Evolutionary conservation across 2,888 invertebrate species (phyloP).

Genomic region (Drosophila histrio): DNA sequence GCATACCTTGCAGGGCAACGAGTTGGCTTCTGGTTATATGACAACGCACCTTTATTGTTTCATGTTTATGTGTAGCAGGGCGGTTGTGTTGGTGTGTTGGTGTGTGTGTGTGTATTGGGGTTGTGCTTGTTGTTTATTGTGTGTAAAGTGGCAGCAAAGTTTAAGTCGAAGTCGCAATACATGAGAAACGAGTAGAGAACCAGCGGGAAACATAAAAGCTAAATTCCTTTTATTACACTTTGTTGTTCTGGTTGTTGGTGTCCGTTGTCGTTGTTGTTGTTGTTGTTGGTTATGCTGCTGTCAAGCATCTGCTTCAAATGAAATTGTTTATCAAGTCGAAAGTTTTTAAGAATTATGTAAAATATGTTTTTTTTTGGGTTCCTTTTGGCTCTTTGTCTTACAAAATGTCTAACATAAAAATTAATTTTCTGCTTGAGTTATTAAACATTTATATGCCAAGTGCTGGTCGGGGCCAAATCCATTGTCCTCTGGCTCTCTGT

Average conservation of each 20-base stretch:
- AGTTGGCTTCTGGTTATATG: constrained; percentile 45
- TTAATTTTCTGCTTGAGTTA: constrained; percentile 70
- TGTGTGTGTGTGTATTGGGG: not conserved
- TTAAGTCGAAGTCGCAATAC: constrained; percentile 36
- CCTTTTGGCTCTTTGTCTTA: constrained; percentile 31
- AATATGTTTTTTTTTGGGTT: constrained; percentile 69
- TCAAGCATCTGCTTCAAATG: constrained; percentile 69
- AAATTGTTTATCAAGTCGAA: constrained; percentile 77
- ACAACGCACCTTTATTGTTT: constrained; percentile 59
- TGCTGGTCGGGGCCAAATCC: constrained; percentile 2
- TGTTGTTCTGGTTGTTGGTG: constrained; percentile 34
- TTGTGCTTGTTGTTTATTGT: constrained; percentile 2
- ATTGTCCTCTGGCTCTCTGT: constrained; percentile 21
- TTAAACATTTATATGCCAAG: constrained; percentile 56
- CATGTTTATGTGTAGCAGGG: constrained; percentile 28
- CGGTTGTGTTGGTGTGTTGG: constrained; percentile 4
- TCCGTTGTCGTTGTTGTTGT: constrained; percentile 22
- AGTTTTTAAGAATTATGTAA: constrained; percentile 71
- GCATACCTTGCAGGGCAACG: constrained; percentile 33
- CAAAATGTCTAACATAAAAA: constrained; percentile 47
- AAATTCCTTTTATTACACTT: constrained; percentile 75
- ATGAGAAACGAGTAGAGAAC: constrained; percentile 28
- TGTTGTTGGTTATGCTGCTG: constrained; percentile 34
- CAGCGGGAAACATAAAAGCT: constrained; percentile 69
- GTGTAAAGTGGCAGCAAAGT: constrained; percentile 52